phyloP scores from a whole-genome alignment of 1,140 invertebrate genomes.

The Episyrphus balteatus region DNA sequence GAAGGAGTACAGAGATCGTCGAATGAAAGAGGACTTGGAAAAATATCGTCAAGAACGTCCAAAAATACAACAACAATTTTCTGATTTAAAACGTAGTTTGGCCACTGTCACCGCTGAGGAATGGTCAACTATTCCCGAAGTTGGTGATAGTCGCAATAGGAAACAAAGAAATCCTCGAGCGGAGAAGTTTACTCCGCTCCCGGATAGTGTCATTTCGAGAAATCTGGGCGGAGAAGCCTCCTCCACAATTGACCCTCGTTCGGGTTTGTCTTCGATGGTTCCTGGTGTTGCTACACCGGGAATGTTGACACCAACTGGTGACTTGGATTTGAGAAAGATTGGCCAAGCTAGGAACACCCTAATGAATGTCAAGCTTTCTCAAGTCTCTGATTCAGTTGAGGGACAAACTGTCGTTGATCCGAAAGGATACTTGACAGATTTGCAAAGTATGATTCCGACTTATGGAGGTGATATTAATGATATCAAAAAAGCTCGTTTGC shows the following conservation, averaged over 20 bases:
- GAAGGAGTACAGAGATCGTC: constrained; percentile 85
- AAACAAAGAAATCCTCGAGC: constrained; percentile 89
- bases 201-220: constrained; percentile 89
- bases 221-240: constrained; percentile 76
- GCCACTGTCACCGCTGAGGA: constrained; percentile 77
- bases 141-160: constrained; percentile 96
- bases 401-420: constrained; percentile 99
- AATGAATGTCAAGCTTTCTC: constrained; percentile 98
- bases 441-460: constrained; percentile 97
- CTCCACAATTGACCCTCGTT: constrained; percentile 73
- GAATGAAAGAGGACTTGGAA: constrained; percentile 81
- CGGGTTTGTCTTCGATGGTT: constrained; percentile 73
- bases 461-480: constrained; percentile 98
- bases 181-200: constrained; percentile 95
- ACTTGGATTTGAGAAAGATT: constrained; percentile 96
- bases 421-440: constrained; percentile 96
- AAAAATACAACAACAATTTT: constrained; percentile 99
- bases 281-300: constrained; percentile 68
- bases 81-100: constrained; percentile 90
- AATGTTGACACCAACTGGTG: constrained; percentile 65
- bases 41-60: constrained; percentile 92
- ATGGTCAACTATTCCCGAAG: constrained; percentile 95
- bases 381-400: constrained; percentile 96
- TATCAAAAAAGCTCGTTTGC: constrained; percentile 94
- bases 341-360: constrained; percentile 98